These are phyloP conservation scores for Harlomillsia oculata DNA, from an alignment of 1,140 invertebrate species.

Conservation along the genomic window DNA sequence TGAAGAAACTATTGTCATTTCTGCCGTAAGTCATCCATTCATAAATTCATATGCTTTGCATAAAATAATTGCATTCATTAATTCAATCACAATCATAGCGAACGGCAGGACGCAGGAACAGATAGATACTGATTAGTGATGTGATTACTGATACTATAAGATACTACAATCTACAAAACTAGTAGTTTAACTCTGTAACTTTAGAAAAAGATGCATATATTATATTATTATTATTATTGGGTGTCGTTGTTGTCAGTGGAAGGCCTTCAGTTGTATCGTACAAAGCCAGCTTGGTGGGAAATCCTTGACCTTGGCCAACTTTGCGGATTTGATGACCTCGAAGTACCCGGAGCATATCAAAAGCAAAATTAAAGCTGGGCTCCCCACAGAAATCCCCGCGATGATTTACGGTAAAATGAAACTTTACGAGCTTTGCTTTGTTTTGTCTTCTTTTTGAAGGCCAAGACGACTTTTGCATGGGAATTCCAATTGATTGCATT, in stretches of 20 bases:
- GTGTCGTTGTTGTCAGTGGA: constrained; percentile 4
- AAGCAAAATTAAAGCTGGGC: not conserved
- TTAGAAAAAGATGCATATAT: too few species aligned
- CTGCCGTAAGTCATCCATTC: not conserved
- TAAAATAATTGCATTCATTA: not conserved
- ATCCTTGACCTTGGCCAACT: not conserved
- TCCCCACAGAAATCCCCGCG: not conserved
- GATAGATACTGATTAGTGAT: not conserved
- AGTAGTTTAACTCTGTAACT: too few species aligned
- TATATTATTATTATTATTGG: too few species aligned
- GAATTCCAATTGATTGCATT: not conserved
- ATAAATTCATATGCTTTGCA: not conserved
- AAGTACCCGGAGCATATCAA: not conserved
- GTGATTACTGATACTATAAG: not conserved
- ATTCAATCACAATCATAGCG: not conserved
- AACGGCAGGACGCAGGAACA: not conserved
- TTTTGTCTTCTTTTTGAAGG: not conserved
- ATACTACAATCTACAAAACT: too few species aligned
- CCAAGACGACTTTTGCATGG: not conserved
- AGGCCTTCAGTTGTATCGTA: not conserved
- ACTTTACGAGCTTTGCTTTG: not conserved
- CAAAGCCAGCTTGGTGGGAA: not conserved
- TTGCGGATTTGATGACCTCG: not conserved
- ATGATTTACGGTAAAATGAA: not conserved
- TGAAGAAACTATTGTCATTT: not conserved